These are phyloP conservation scores for Nymphicus hollandicus DNA, from an alignment of 2,113 vertebrate genomes.

Conservation along the genomic window DNA sequence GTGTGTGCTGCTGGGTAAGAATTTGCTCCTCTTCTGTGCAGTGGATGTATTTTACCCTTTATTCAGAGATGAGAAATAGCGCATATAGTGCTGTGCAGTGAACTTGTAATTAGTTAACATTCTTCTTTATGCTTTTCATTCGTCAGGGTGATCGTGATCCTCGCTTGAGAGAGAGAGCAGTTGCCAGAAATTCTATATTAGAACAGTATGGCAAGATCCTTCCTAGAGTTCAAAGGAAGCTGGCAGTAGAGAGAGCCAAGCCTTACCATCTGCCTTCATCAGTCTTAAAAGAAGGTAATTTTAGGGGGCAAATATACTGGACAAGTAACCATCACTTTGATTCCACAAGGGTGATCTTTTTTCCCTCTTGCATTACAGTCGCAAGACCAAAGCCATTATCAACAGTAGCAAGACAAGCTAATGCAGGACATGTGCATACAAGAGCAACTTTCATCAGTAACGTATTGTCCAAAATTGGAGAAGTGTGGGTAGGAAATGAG, in stretches of 20 bases:
- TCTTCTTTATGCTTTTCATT: neutral
- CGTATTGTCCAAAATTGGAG: constrained; percentile 88
- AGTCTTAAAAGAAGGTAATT: constrained; percentile 82
- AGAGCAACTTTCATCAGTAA: constrained; percentile 89
- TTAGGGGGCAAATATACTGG: neutral
- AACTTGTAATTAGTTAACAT: neutral
- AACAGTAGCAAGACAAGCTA: constrained; percentile 79
- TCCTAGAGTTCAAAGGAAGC: constrained; percentile 86
- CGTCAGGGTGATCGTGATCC: constrained; percentile 85
- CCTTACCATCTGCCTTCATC: constrained; percentile 81
- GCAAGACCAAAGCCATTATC: constrained; percentile 88
- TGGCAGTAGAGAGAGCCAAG: constrained; percentile 84
- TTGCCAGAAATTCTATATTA: constrained; percentile 87
- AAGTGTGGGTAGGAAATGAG: constrained; percentile 82
- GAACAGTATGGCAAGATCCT: constrained; percentile 88
- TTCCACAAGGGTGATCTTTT: neutral
- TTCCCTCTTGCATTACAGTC: constrained; percentile 69
- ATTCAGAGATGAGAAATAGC: neutral
- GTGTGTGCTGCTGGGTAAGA: neutral
- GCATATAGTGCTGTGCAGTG: neutral
- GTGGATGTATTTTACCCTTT: neutral
- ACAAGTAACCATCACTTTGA: neutral
- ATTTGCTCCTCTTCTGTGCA: neutral
- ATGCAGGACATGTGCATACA: constrained; percentile 80
- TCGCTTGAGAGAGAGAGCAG: constrained; percentile 82